Conservation (phyloP, 2,113 vertebrate species). For the Periophthalmus modestus region DNA sequence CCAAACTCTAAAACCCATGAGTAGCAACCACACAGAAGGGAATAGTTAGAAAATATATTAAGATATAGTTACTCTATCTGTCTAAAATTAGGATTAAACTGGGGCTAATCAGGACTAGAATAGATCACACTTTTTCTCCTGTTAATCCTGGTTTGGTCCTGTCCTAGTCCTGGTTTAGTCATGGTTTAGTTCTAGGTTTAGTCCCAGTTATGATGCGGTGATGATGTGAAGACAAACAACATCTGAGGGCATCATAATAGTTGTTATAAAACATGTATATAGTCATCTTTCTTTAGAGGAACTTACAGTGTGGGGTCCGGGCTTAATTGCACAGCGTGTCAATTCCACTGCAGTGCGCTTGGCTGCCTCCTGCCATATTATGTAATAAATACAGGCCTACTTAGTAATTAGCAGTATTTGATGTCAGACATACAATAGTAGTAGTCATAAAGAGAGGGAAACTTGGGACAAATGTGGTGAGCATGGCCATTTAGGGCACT, state of each 20-base stretch:
- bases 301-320: background rate
- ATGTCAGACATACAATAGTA: background rate
- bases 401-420: slow-evolving; percentile 7
- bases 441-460: background rate
- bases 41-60: too few species aligned
- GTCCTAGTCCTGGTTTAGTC: too few species aligned
- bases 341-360: background rate
- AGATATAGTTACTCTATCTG: too few species aligned
- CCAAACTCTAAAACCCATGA: too few species aligned
- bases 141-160: too few species aligned
- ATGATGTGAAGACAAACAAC: too few species aligned
- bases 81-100: too few species aligned
- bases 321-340: background rate
- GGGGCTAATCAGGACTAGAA: too few species aligned
- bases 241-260: background rate
- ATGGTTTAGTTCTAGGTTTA: background rate
- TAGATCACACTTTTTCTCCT: too few species aligned
- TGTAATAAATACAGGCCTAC: background rate
- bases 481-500: too few species aligned
- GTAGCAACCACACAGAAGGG: too few species aligned
- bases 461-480: background rate
- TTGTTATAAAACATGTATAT: background rate
- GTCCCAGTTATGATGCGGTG: background rate
- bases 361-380: background rate
- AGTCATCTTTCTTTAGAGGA: background rate